These are phyloP conservation scores for Cephus nigrinus DNA, from an alignment of 2,888 invertebrate species.

Conservation along the genomic window DNA sequence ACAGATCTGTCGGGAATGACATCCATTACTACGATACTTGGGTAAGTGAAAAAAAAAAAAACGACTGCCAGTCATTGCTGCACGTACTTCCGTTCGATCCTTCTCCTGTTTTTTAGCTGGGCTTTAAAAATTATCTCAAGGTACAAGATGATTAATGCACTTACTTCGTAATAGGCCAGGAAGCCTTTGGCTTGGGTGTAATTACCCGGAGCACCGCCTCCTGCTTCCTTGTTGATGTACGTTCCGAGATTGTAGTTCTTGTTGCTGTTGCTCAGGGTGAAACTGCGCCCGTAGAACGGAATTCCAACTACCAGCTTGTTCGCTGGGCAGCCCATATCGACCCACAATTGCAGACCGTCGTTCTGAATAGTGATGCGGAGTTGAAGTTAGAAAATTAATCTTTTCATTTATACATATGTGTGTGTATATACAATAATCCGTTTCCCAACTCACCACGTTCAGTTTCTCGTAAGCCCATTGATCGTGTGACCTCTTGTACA, in stretches of 20 bases:
- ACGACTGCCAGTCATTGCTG: neutral
- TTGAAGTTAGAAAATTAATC: neutral
- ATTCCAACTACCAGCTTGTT: constrained; percentile 90
- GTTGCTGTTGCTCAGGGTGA: constrained; percentile 83
- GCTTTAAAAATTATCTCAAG: neutral
- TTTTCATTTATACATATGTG: neutral
- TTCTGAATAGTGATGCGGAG: constrained; percentile 69
- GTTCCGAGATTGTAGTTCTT: constrained; percentile 87
- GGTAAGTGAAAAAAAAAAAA: too few relatives aligned
- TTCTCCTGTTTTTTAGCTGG: neutral
- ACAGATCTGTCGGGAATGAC: constrained; percentile 74
- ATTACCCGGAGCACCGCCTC: constrained; percentile 86
- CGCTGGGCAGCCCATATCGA: constrained; percentile 87
- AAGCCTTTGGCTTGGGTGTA: constrained; percentile 90
- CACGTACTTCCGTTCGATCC: neutral
- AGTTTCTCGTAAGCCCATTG: constrained; percentile 91
- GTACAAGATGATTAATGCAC: neutral
- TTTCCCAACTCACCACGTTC: constrained; percentile 79
- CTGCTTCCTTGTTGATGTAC: constrained; percentile 91
- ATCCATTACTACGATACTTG: neutral
- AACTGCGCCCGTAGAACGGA: constrained; percentile 90
- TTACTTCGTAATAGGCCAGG: constrained; percentile 86
- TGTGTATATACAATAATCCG: neutral
- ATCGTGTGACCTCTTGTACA: constrained; percentile 87
- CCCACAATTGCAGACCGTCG: constrained; percentile 89